Conservation (phyloP, 1,140 invertebrate genomes). For the Batillaria attramentaria region DNA sequence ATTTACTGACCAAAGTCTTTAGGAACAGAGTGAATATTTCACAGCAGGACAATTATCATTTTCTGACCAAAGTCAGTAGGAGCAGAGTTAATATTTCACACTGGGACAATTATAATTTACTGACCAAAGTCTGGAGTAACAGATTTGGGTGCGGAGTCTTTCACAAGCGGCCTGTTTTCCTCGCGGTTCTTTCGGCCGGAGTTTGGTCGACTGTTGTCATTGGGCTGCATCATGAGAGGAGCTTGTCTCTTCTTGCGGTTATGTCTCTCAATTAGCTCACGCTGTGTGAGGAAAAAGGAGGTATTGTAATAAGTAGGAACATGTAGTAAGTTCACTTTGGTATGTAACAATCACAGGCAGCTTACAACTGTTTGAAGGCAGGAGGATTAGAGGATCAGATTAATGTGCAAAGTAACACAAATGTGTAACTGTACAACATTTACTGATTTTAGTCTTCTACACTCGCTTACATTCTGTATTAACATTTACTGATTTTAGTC, state of each 20-base stretch:
- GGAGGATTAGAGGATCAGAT: too few relatives aligned
- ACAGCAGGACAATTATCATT: too few relatives aligned
- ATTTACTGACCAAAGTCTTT: too few relatives aligned
- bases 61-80: too few relatives aligned
- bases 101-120: too few relatives aligned
- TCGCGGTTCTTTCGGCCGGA: constrained; percentile 45
- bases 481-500: too few relatives aligned
- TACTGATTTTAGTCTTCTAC: neutral
- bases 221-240: constrained; percentile 47
- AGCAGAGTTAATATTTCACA: too few relatives aligned
- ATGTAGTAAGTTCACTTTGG: neutral
- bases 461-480: too few relatives aligned
- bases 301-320: neutral
- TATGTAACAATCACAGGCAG: neutral
- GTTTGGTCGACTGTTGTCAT: constrained; percentile 46
- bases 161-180: constrained; percentile 48
- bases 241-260: constrained; percentile 42
- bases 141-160: constrained; percentile 34
- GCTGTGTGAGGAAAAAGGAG: constrained; percentile 33
- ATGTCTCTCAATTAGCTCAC: constrained; percentile 38
- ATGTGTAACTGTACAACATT: too few relatives aligned
- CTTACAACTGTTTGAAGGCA: neutral
- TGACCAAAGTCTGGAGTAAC: constrained; percentile 42
- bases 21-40: too few relatives aligned
- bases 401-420: too few relatives aligned